Conservation (phyloP, 2,113 vertebrate species). For the Halcyon malimbica region DNA sequence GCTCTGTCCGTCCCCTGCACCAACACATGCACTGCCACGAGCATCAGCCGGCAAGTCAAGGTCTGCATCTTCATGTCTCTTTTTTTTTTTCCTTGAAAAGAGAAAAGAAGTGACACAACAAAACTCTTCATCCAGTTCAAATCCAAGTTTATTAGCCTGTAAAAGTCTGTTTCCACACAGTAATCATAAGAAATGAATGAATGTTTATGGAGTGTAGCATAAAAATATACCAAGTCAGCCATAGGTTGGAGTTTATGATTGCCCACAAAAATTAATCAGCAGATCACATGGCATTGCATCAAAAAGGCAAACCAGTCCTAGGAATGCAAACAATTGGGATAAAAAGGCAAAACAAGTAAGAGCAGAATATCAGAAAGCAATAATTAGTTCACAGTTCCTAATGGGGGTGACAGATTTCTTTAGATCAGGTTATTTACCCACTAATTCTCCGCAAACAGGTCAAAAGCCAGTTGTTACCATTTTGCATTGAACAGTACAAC, state of each 20-base stretch:
- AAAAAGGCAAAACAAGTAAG: conserved; percentile 65
- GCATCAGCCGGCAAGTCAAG: neutral
- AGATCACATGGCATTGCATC: conserved; percentile 61
- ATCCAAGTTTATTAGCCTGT: conserved; percentile 69
- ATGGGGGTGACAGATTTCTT: conserved; percentile 36
- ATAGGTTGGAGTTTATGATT: conserved; percentile 41
- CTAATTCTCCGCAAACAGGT: neutral
- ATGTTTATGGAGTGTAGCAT: conserved; percentile 41
- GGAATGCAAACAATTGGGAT: conserved; percentile 53
- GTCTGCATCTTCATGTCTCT: neutral
- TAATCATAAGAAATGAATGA: conserved; percentile 60
- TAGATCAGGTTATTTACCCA: conserved; percentile 32
- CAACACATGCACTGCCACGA: neutral
- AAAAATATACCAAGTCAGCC: conserved; percentile 46
- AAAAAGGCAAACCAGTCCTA: conserved; percentile 68
- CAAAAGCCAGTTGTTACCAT: neutral
- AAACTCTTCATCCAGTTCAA: conserved; percentile 49
- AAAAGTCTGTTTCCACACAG: conserved; percentile 58
- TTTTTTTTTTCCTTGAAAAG: neutral
- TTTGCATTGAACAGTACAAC: neutral
- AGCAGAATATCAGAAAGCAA: conserved; percentile 45
- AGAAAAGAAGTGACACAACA: conserved; percentile 30
- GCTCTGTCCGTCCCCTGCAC: neutral
- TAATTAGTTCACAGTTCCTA: conserved; percentile 50
- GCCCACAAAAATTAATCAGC: conserved; percentile 70